Evolutionary conservation across 2,888 invertebrate genomes (phyloP).

Genomic region (Omphaloscelis lunosa): DNA sequence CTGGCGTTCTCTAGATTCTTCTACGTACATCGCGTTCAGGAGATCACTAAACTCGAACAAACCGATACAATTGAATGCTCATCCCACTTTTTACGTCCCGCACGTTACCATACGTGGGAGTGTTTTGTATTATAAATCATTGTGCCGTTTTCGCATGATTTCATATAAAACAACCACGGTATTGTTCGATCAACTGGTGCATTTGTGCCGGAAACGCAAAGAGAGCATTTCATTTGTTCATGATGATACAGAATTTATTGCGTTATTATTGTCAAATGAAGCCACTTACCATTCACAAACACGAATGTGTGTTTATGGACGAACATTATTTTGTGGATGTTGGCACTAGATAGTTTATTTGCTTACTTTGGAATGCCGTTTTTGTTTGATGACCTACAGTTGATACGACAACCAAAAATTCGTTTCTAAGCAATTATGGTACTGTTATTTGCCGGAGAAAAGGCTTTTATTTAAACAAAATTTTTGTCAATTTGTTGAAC

Average conservation of each 20-base stretch:
- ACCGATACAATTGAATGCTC: conserved; percentile 79
- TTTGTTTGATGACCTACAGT: conserved; percentile 42
- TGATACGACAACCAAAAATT: conserved; percentile 48
- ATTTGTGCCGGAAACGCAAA: conserved; percentile 72
- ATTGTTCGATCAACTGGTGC: conserved; percentile 74
- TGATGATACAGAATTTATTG: conserved; percentile 55
- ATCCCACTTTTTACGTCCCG: conserved; percentile 74
- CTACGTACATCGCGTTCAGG: conserved; percentile 61
- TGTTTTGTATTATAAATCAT: conserved; percentile 75
- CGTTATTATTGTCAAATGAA: conserved; percentile 56
- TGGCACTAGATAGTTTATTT: conserved; percentile 32
- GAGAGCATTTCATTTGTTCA: conserved; percentile 65
- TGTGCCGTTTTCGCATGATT: conserved; percentile 81
- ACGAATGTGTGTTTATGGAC: conserved; percentile 6
- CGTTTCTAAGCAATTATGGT: conserved; percentile 58
- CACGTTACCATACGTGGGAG: conserved; percentile 75
- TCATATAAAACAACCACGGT: conserved; percentile 77
- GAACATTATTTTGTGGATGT: conserved; percentile 18
- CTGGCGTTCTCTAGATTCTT: conserved; percentile 60
- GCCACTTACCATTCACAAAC: conserved; percentile 26
- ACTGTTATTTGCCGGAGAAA: conserved; percentile 61
- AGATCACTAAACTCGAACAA: conserved; percentile 74
- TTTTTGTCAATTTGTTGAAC: conserved; percentile 74
- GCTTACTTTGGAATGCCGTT: conserved; percentile 41
- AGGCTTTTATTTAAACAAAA: conserved; percentile 70